Evolutionary conservation across 2,113 vertebrate genomes (phyloP), one percentile per base, ranked within the genome.

Genomic region (Ochotona princeps): DNA sequence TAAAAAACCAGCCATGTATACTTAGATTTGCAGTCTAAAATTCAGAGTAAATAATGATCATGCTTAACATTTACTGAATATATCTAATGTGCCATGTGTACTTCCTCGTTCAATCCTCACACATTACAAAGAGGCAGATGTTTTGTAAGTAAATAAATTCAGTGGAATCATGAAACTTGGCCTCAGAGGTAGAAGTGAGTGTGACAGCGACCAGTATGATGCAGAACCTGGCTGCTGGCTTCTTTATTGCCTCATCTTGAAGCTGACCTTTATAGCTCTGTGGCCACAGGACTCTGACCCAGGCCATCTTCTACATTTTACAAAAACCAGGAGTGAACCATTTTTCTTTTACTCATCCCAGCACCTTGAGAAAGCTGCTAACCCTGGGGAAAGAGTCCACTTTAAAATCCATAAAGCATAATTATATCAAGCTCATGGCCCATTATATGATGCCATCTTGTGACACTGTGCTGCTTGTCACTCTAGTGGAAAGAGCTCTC

Each of bases 401-500:
- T 96, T 95, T 80, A 93, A 91, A 93, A 67, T 73, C 49, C 80
- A 79, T 94, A 78, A 92, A 78, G 70, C 30, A 32, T 89, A 90
- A 93, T 94, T 95, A 87, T 35, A 13, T 76, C 73, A 51, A 57
- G 61, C 66, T 89, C 79, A 95, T 35, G 83, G 57, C 72, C 75
- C 75, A 91, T 96, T 95, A 81, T 81, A 18, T 18, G 72, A 84
- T 88, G 88, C 83, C 67, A 54, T 83, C 66, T 93, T 26, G n/a
- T 66, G 86, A 94, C 70, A 81, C 44, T 5, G 0, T 69, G 73
- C 66, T 32, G 32, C 65, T 54, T 83, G 30, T 89, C 93, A 60
- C 63, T 89, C 15, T 6, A 30, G 60, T 70, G 28, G 79, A 83
- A 80, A 94, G 35, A 23, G 74, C 35, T n/a, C 61, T 96, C 23